phyloP scores from a whole-genome alignment of 1,140 invertebrate genomes.

The Lepidurus packardi region DNA sequence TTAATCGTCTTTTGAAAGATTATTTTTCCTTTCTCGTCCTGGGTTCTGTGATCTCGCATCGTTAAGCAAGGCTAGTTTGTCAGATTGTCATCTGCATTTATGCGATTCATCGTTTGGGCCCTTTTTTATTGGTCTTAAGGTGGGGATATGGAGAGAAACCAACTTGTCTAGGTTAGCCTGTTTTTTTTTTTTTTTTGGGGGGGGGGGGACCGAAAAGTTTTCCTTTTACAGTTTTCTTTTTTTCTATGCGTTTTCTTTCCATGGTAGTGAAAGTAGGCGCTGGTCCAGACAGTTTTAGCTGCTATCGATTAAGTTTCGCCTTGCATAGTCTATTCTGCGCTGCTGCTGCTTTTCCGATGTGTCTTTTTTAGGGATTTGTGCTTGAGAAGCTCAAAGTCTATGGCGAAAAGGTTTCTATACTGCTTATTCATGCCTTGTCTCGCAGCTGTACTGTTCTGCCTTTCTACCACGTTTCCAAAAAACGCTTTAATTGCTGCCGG shows the following conservation, averaged over 20 bases:
- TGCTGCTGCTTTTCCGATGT: background rate
- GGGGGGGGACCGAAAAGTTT: background rate
- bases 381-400: too few species aligned
- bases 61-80: background rate
- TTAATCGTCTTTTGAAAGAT: too few species aligned
- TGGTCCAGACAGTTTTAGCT: conserved; percentile 15
- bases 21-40: background rate
- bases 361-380: background rate
- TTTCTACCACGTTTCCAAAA: background rate
- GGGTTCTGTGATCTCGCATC: background rate
- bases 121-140: background rate
- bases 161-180: background rate
- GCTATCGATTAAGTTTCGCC: conserved; percentile 12
- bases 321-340: background rate
- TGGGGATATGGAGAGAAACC: background rate
- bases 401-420: too few species aligned
- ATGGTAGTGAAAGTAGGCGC: background rate
- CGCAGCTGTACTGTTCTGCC: background rate
- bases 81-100: background rate
- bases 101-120: background rate
- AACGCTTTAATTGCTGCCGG: background rate
- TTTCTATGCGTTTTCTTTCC: background rate
- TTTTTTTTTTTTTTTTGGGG: too few species aligned
- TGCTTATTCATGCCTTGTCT: background rate
- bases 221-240: background rate